Evolutionary conservation across 1,140 invertebrate genomes (phyloP), one percentile per base, ranked within the genome.

Genomic region (Sycophila sp.): DNA sequence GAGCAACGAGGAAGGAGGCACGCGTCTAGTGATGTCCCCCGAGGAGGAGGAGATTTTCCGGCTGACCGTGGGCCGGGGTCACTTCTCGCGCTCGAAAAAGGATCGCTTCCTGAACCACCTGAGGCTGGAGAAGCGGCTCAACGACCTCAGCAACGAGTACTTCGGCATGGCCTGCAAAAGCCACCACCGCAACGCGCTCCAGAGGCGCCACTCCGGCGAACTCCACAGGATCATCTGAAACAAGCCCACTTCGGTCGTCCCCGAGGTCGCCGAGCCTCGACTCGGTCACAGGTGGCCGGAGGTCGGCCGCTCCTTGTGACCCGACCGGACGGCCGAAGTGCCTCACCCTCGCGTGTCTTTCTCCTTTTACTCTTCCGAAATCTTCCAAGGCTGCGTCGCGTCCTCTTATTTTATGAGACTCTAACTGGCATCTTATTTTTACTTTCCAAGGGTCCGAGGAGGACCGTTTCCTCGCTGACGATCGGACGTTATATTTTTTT

Each of bases 71-170:
- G 81, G 80, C 13, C 69, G 81, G 4, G 81, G 81, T 11, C 71
- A 81, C 67, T 83, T 83, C 53, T 78, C 77, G 55, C 76, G 77
- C 19, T 81, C 81, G 42, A 83, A 83, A 53, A 83, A 83, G 53
- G 79, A 83, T 58, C 74, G 74, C 65, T 83, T 83, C 71, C 74
- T 83, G 5, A 83, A 83, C 74, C 78, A 83, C 58, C 73, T 83
- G 10, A 75, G 81, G 72, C 64, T 83, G 51, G 80, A 83, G 59
- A 83, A 83, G 60, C 71, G 79, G 58, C 69, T 83, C 7, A 83
- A 83, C 49, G 81, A 79, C 19, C 72, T 81, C 28, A 80, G 74
- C 53, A 74, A 79, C 59, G 77, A 80, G 13, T 51, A 30, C 47
- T 62, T 69, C 22, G 66, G 56, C 22, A 10, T 62, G 2, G 34